Evolutionary conservation across 2,797 vertebrate genomes (phyloP), one percentile per base, ranked within the genome.

Genomic region (Hippopotamyrus pictus): DNA sequence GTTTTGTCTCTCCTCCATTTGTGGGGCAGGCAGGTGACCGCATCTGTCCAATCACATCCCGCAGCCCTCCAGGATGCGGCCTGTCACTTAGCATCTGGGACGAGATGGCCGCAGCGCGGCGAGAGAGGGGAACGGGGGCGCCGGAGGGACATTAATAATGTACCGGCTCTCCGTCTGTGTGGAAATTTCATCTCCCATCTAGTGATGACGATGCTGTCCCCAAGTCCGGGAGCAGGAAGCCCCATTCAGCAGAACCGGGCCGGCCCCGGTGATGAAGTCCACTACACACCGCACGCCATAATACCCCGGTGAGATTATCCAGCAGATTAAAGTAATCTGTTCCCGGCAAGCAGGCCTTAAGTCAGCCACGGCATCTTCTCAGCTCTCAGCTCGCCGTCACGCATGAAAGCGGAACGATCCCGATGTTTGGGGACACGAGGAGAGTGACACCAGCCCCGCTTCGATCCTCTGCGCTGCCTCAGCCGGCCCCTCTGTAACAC

Each of bases 201-300:
- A 84, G 76, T 57, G 37, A 51, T 88, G 88, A 88, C 88, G 57
- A 19, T 79, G 22, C 87, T 90, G 90, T 73, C 79, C 41, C 79
- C 44, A 46, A 93, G 91, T 92, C 92, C 83, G 48, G 86, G 79
- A 50, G 2, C 19, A 83, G 44, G 37, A 48, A 83, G 46, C 19
- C 14, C 41, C 41, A 5, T 83, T 46, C 37, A n/a, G 37, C 79
- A 83, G 44, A 46, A 84, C 50, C 79, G 9, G 37, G 44, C 8
- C 11, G 8, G 79, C 79, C 7, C 3, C 7, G n/a, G 41, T 12
- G n/a, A 50, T 9, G 44, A 50, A 25, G 33, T 6, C 41, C 76
- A n/a, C 41, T 46, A 46, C 14, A 82, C 8, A 9, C 19, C 79
- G 22, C 79, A 9, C 79, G 19, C 41, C 73, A 19, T 84, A 84